These are phyloP conservation scores for Cerastoderma edule DNA, from an alignment of 2,888 invertebrate species.

Conservation along the genomic window DNA sequence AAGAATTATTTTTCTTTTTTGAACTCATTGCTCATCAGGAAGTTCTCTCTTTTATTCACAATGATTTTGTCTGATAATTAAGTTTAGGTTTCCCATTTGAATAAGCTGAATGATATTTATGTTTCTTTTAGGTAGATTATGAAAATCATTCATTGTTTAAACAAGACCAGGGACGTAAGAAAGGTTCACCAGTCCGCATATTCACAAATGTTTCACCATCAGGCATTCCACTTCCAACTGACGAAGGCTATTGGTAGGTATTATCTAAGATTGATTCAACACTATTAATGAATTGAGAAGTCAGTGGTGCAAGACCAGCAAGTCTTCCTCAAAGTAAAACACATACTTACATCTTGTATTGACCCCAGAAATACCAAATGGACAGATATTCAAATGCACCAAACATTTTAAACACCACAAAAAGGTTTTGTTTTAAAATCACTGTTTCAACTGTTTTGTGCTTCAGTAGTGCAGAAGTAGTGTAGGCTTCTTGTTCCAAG, in stretches of 20 bases:
- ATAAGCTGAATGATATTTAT: no score
- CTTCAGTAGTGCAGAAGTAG: no score
- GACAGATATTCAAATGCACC: no score
- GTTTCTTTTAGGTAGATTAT: conserved; percentile 87
- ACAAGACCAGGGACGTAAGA: conserved; percentile 86
- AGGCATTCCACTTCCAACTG: conserved; percentile 85
- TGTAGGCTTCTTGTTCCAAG: no score
- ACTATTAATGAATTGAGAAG: neutral
- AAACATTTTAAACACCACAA: no score
- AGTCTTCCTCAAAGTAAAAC: neutral
- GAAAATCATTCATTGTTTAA: conserved; percentile 90
- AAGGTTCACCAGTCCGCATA: conserved; percentile 93
- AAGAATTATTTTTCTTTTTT: no score
- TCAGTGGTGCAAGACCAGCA: neutral
- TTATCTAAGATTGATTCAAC: neutral
- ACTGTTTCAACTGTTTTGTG: no score
- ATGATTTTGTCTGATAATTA: neutral
- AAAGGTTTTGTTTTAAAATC: no score
- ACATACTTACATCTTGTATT: no score
- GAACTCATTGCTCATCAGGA: no score
- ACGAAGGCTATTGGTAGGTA: conserved; percentile 88
- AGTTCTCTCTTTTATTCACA: neutral
- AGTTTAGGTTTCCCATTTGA: no score
- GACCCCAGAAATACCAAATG: neutral
- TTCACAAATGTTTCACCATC: conserved; percentile 91